Base-by-base conservation (phyloP, 2,113 vertebrate genomes). In the Pagrus major region DNA sequence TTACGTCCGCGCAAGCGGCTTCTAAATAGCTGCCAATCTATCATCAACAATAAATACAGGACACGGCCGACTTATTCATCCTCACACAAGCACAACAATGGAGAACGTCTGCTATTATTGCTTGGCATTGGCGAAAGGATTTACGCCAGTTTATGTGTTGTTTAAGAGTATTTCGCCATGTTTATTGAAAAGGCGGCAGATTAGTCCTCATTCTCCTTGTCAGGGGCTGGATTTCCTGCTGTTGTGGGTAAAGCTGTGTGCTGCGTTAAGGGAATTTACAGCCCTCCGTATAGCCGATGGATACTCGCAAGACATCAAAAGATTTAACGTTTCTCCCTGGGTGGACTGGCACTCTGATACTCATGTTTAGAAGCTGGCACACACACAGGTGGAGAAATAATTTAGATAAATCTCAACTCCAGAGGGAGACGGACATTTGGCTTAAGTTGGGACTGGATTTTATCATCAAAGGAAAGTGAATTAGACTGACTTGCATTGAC, bases 371-470 rank as follows among this genome's bases (percentile, higher is more conserved):
- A 76, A 76, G 85, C 76, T 90, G 89, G 86, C 91, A 89, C 74
- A 86, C 65, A 33, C 55, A 51, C 70, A 20, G 35, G 71, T 21
- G 65, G 76, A 79, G 69, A 73, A 87, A 89, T 91, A 91, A 93
- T 90, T 88, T 87, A 90, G 89, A 93, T 93, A 92, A 90, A 93
- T 92, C 85, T 91, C 67, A 60, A 80, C 88, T 80, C 80, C 51
- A 52, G 39, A 33, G 81, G 81, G 81, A 83, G 76, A 88, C 2
- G 55, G 86, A 91, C 91, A 86, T 79, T 92, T 89, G 80, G 87
- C 78, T 81, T 49, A 85, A 88, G 84, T 83, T 80, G 76, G 78
- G 74, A 81, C 68, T 69, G 78, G 89, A 88, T 92, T 91, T 90
- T 87, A 90, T 85, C 85, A 85, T 90, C 78, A 92, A 89, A 90